phyloP scores from a whole-genome alignment of 1,140 invertebrate species.

The Andricus grossulariae region DNA sequence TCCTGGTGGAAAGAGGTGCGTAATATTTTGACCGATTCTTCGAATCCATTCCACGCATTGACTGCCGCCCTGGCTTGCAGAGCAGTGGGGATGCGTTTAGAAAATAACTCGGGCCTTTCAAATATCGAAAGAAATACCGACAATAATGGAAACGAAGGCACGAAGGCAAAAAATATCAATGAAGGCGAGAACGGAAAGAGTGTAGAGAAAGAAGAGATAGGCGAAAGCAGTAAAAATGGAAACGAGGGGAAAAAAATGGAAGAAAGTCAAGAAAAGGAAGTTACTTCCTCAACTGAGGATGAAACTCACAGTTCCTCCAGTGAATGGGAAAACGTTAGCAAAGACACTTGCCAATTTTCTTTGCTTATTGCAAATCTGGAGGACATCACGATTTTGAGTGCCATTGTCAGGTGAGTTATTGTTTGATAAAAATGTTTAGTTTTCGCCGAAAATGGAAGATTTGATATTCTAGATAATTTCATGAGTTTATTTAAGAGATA shows the following conservation, averaged over 20 bases:
- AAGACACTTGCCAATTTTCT: constrained; percentile 91
- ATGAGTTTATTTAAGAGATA: no score
- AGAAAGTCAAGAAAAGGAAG: constrained; percentile 34
- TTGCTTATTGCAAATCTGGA: constrained; percentile 91
- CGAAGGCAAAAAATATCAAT: constrained; percentile 50
- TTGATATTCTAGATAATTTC: background rate
- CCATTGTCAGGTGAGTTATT: constrained; percentile 79
- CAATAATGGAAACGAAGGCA: constrained; percentile 55
- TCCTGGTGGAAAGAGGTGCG: constrained; percentile 86
- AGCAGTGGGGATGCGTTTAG: constrained; percentile 79
- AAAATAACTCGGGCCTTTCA: constrained; percentile 72
- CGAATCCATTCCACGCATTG: constrained; percentile 83
- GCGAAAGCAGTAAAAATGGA: constrained; percentile 1
- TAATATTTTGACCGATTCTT: constrained; percentile 82
- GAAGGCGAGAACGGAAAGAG: constrained; percentile 30
- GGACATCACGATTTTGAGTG: constrained; percentile 88
- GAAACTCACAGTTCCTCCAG: constrained; percentile 70
- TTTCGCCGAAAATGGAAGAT: background rate
- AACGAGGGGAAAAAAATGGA: constrained; percentile 37
- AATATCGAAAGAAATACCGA: constrained; percentile 46
- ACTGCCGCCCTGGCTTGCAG: constrained; percentile 86
- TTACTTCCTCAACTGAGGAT: constrained; percentile 69
- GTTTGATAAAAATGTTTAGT: constrained; percentile 61
- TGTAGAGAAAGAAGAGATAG: constrained; percentile 15
- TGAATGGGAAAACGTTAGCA: constrained; percentile 89